Conservation (phyloP, 2,113 vertebrate species). For the Scatophagus argus region DNA sequence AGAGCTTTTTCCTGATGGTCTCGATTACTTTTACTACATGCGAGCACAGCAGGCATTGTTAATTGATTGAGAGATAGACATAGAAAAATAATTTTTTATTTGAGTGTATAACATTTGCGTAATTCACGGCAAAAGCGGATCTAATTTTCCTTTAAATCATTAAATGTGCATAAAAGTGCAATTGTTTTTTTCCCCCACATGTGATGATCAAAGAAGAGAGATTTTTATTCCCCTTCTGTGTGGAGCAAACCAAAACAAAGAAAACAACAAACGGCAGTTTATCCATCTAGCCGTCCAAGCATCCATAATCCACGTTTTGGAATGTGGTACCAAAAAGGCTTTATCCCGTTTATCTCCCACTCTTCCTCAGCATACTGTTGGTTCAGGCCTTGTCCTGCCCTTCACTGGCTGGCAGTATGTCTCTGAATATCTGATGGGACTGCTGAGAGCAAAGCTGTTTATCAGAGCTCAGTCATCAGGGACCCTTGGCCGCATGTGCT, state of each 20-base stretch:
- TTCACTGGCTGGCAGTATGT: constrained; percentile 29
- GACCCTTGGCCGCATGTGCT: constrained; percentile 13
- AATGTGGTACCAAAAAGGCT: constrained; percentile 16
- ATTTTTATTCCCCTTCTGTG: neutral
- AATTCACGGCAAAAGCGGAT: neutral
- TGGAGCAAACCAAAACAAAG: neutral
- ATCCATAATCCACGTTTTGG: constrained; percentile 20
- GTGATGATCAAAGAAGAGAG: neutral
- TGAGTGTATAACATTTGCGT: neutral
- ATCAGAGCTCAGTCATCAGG: constrained; percentile 37
- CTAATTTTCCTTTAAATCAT: neutral
- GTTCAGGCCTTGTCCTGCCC: constrained; percentile 20
- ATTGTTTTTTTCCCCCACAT: neutral
- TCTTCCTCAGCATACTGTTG: neutral
- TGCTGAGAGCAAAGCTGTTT: constrained; percentile 60
- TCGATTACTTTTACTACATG: neutral
- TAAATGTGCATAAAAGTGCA: neutral
- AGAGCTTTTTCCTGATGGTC: no score
- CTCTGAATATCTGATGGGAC: constrained; percentile 61
- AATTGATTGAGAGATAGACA: neutral
- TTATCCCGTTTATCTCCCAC: constrained; percentile 20
- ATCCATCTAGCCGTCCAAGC: neutral
- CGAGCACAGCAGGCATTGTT: neutral
- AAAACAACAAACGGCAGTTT: neutral
- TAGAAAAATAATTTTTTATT: neutral